Evolutionary conservation across 2,888 invertebrate species (phyloP), one percentile per base, ranked within the genome.

Genomic region (Catocala nupta): DNA sequence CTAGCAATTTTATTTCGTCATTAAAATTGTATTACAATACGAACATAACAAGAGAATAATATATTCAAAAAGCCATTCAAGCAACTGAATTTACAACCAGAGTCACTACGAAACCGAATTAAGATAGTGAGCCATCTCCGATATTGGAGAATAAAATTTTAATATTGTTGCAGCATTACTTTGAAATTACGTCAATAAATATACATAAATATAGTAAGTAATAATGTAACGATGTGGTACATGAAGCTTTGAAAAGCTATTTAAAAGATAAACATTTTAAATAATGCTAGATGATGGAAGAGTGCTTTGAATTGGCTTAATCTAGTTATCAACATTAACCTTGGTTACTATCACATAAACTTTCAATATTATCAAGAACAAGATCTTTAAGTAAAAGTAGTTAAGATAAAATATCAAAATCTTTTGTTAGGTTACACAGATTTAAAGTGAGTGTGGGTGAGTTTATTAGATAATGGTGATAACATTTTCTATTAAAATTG

Each of bases 181-280:
- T 47, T 44, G 5, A 56, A 62, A 70, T 50, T 5, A 43, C 52
- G 34, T n/a, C 33, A 59, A 73, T 73, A 58, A 55, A 33, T 57
- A 25, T 54, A 60, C 44, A 43, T n/a, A n/a, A n/a, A n/a, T 8
- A 4, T 11, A 68, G 43, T 63, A 59, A 34, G 62, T 60, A 58
- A 42, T 60, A 55, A 59, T 68, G 48, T n/a, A 51, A 25, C 11
- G 16, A 59, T 7, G 50, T 43, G 42, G 12, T 1, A 33, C 39
- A 16, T 5, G 58, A 52, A 5, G 3, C 36, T n/a, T 56, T 45
- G 13, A 63, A 45, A 53, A 49, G 16, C 52, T 51, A 62, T 58
- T 72, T 51, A 10, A 49, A 16, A 66, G 10, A 63, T 56, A 55
- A 55, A 45, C 11, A 50, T 5, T 49, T 13, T 11, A 16, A 43